Evolutionary conservation across 2,797 vertebrate genomes (phyloP), one percentile per base, ranked within the genome.

Genomic region (Sebastes baramenuke): DNA sequence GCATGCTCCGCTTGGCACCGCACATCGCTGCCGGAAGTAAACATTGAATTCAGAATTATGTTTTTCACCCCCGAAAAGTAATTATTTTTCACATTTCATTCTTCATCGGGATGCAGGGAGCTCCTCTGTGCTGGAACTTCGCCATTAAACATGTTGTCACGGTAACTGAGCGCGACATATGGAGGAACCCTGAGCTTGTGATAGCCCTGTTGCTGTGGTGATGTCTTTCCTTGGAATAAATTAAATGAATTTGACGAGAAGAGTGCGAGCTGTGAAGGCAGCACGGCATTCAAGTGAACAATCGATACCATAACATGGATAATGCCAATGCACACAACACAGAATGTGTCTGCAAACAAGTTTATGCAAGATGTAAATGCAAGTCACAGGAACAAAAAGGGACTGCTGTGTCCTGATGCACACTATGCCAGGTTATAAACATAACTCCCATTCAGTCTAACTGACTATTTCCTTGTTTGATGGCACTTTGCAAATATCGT

Each of bases 91-190:
- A 60, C 18, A 3, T n/a, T 49, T 49, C 49, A 25, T 79, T 61
- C 16, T 14, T 38, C 42, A 81, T 66, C 20, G 4, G 25, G 5
- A 58, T 32, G 55, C 54, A 72, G 75, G 79, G 77, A 89, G 71
- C 55, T 86, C 80, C 87, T 90, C 69, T 81, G 75, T 82, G 80
- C 24, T 66, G 87, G 84, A 91, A 84, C 84, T 77, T 91, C 72
- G 59, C 62, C 6, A 6, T 32, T 58, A 70, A 82, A 70, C 34
- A 25, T 60, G 90, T 94, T 92, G 87, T 86, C 92, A 93, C 4
- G 79, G 92, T 82, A 94, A 94, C 91, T 13, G 67, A 83, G 64
- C 7, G 36, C 3, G 65, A 77, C 67, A 86, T 88, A 85, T 71
- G 69, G 77, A 84, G 75, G 27, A 81, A 81, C 73, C 75, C 74